Percentiles rank a stretch among this genome's conserved stretches.
phyloP scores from a whole-genome alignment of 2,113 vertebrate species.

The Leuciscus idus region DNA sequence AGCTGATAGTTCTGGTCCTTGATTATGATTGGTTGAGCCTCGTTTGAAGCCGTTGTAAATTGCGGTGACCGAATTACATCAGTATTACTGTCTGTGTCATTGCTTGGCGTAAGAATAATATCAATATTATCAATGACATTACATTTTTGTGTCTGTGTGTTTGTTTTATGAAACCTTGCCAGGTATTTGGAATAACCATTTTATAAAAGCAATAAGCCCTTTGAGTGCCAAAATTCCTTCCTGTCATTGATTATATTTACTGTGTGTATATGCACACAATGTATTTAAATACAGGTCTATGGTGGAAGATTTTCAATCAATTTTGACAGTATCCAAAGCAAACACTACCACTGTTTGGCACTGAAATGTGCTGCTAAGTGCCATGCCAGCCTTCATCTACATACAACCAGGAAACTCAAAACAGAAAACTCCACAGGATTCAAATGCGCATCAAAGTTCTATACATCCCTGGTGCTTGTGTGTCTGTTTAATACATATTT shows the following conservation, averaged over 20 bases:
- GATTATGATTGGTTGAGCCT: no score
- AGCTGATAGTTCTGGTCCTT: no score
- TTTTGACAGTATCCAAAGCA: conserved; percentile 74
- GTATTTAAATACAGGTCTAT: conserved; percentile 61
- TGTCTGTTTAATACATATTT: conserved; percentile 10
- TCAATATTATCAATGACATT: neutral
- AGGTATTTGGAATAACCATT: no score
- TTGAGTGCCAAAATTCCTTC: neutral
- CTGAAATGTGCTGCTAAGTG: conserved; percentile 66
- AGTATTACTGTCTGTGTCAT: no score
- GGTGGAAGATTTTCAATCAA: conserved; percentile 68
- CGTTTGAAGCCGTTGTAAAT: no score
- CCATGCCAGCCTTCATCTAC: conserved; percentile 56
- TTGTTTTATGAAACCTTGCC: no score
- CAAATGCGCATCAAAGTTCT: neutral
- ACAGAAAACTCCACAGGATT: neutral
- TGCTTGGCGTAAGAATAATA: no score
- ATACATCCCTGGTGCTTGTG: neutral
- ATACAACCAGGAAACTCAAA: neutral
- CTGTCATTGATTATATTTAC: conserved; percentile 66
- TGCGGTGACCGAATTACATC: no score
- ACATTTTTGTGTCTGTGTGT: no score
- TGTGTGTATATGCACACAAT: no score
- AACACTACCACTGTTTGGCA: conserved; percentile 73
- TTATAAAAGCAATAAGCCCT: no score